Conservation (phyloP, 2,113 vertebrate genomes). For the Eudyptes chrysolophus region DNA sequence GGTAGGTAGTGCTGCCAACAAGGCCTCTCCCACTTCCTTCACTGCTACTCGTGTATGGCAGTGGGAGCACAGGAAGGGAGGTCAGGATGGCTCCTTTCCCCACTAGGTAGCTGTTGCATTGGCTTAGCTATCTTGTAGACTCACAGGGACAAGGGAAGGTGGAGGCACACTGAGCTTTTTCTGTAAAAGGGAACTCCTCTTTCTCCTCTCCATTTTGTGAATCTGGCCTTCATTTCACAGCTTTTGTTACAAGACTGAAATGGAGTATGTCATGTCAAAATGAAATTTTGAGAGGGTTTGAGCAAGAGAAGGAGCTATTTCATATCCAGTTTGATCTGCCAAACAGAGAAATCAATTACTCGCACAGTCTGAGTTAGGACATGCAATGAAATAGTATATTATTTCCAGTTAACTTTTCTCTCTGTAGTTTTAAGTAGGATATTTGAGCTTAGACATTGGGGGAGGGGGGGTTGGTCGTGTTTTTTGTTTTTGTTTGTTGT, state of each 20-base stretch:
- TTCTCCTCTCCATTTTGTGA: not conserved
- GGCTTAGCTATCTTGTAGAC: fast-evolving
- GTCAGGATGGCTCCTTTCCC: not conserved
- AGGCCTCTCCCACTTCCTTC: too few relatives aligned
- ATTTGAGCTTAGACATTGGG: not conserved
- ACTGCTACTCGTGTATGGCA: fast-evolving
- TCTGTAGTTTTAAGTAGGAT: not conserved
- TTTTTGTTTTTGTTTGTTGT: not conserved
- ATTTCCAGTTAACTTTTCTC: not conserved
- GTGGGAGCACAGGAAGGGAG: not conserved
- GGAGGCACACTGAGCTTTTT: not conserved
- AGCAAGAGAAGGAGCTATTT: constrained; percentile 1
- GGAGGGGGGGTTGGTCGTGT: not conserved
- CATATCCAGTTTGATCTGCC: not conserved
- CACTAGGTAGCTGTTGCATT: not conserved
- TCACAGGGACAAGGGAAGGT: not conserved
- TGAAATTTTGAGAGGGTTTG: not conserved
- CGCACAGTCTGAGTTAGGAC: not conserved
- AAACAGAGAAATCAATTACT: constrained; percentile 3
- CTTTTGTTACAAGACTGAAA: not conserved
- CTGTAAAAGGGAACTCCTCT: not conserved
- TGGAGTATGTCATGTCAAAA: not conserved
- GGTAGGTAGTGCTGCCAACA: too few relatives aligned
- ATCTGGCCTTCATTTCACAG: not conserved
- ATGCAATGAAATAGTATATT: not conserved